Base-by-base conservation (phyloP, 2,113 vertebrate genomes). In the Antennarius striatus region DNA sequence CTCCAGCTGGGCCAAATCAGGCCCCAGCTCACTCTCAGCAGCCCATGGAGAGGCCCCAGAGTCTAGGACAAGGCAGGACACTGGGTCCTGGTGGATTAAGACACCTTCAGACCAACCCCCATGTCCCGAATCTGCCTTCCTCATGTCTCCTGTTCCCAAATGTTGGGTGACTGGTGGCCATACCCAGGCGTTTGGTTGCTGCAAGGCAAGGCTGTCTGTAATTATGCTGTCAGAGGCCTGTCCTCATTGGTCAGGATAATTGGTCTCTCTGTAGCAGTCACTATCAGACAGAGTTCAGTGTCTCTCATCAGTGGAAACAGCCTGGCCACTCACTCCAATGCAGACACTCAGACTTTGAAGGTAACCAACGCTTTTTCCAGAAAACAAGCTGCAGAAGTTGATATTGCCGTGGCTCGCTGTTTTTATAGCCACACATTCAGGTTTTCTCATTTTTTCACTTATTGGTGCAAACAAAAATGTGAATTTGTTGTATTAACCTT, bases 1-100 rank as follows among this genome's bases (percentile, higher is more conserved):
- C 93, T 95, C 95, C 97, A 98, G 97, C 97, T 98, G 97, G 93
- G 89, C 93, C 92, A 92, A 91, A 96, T 98, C 97, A 98, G 94
- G 92, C 90, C 86, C 92, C 83, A 85, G 89, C 84, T 84, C 56
- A 71, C 78, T 82, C 83, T 75, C 70, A 68, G 76, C 75, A 85
- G 84, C 75, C 82, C 77, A 77, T 60, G 73, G 79, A 86, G 84
- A 85, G 89, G 81, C 82, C 85, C 82, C 68, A 69, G 66, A 87
- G 66, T 83, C 68, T 83, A 75, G 88, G 84, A 90, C 87, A 77
- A 83, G 82, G 74, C 59, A 79, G 75, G 86, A 83, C 83, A 83
- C 55, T 68, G 75, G 78, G 78, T 82, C 77, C 52, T 73, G 68
- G 77, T 53, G 81, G 82, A 88, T 89, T 81, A 85, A 71, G 74